These are phyloP conservation scores for Conomelus anceps DNA, from an alignment of 2,888 invertebrate species.

Conservation along the genomic window DNA sequence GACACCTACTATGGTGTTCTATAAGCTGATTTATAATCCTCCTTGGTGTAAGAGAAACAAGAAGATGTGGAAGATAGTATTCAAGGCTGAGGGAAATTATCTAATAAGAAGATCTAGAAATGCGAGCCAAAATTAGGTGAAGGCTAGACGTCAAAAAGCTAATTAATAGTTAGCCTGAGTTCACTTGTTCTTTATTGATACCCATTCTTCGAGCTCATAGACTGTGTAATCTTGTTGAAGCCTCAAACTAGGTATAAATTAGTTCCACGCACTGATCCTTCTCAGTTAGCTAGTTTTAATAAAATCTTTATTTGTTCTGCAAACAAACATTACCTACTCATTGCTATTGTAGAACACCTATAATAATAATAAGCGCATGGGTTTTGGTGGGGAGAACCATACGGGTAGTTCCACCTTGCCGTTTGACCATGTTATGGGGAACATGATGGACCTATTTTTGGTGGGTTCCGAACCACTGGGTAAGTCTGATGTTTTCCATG, in stretches of 20 bases:
- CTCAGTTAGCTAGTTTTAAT: not conserved
- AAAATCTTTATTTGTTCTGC: not conserved
- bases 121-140: not conserved
- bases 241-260: not conserved
- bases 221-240: not conserved
- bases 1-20: not conserved
- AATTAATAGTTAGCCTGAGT: not conserved
- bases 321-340: not conserved
- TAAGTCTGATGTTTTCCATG: too few species aligned
- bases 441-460: too few species aligned
- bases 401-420: too few species aligned
- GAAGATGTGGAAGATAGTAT: not conserved
- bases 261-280: not conserved
- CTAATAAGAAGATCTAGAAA: not conserved
- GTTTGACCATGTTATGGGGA: too few species aligned
- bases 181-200: not conserved
- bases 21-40: not conserved
- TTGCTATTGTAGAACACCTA: too few species aligned
- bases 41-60: not conserved
- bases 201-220: not conserved
- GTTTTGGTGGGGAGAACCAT: too few species aligned
- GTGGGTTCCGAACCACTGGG: too few species aligned
- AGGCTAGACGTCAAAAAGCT: not conserved
- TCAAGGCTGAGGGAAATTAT: not conserved
- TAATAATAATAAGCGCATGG: too few species aligned